Evolutionary conservation across 2,888 invertebrate species (phyloP), one percentile per base, ranked within the genome.

Genomic region (Aphelenchoides bicaudatus): DNA sequence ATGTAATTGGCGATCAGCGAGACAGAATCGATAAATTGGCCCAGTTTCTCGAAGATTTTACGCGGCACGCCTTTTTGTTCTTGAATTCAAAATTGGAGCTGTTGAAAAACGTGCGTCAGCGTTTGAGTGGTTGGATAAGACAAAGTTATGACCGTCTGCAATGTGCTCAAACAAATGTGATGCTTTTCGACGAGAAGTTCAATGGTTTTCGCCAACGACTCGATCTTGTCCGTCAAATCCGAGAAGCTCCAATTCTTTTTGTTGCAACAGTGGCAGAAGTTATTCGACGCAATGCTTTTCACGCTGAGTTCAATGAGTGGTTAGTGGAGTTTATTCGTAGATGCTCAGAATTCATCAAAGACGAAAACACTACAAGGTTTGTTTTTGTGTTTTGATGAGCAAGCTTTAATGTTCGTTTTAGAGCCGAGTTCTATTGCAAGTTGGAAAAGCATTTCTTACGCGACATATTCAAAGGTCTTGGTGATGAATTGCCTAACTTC

Each of bases 401-500:
- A n/a, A n/a, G n/a, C n/a, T n/a, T n/a, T n/a, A n/a, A n/a, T n/a
- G n/a, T n/a, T n/a, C n/a, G n/a, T n/a, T n/a, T n/a, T n/a, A n/a
- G n/a, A 38, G 86, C 88, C 67, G 86, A 87, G 6, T 93, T 93
- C 79, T 86, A 87, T 69, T 78, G 82, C 0, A 84, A 86, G 61
- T 88, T 90, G 73, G 88, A 89, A 25, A 88, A 88, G 0, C 94
- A 85, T 75, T 85, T 85, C 68, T 83, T 96, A 4, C 86, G 86
- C 64, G 85, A 86, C 10, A 81, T 96, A 39, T 96, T 96, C 81
- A 89, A 90, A 0, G 93, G 93, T 0, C 86, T 94, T 84, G 87
- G 88, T 53, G 93, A 93, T 74, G 82, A 87, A 62, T 89, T 91
- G 1, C 87, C 88, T 2, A 83, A 86, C 0, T 93, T 88, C 80